Conservation (phyloP, 2,888 invertebrate genomes). For the Trachelus stipa region DNA sequence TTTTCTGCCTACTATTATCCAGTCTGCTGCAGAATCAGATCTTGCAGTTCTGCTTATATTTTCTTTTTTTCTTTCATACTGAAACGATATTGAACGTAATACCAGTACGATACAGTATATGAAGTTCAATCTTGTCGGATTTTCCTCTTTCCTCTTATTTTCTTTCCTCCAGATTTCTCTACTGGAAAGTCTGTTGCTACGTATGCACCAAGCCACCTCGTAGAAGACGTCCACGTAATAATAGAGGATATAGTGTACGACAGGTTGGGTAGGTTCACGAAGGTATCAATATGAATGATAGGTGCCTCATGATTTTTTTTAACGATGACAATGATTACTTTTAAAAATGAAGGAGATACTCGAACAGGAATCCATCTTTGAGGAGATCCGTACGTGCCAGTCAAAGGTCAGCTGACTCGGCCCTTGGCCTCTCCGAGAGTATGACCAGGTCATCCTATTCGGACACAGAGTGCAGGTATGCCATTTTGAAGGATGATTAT, state of each 20-base stretch:
- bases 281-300: neutral
- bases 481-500: neutral
- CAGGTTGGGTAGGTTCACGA: constrained; percentile 52
- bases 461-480: constrained; percentile 80
- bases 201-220: constrained; percentile 85
- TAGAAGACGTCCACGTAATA: constrained; percentile 68
- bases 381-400: constrained; percentile 72
- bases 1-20: too few species aligned
- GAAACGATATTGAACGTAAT: too few species aligned
- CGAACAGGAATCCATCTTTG: constrained; percentile 65
- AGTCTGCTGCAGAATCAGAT: too few species aligned
- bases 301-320: neutral
- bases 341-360: constrained; percentile 14
- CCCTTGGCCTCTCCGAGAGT: constrained; percentile 70
- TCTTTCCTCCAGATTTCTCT: constrained; percentile 76
- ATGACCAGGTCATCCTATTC: constrained; percentile 75
- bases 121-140: constrained; percentile 14
- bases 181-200: constrained; percentile 93
- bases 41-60: too few species aligned
- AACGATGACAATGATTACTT: neutral
- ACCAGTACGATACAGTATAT: too few species aligned
- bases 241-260: constrained; percentile 61
- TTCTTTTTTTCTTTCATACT: too few species aligned
- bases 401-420: constrained; percentile 75
- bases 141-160: neutral